phyloP scores from a whole-genome alignment of 2,797 vertebrate genomes.

The Sebastes taczanowskii region DNA sequence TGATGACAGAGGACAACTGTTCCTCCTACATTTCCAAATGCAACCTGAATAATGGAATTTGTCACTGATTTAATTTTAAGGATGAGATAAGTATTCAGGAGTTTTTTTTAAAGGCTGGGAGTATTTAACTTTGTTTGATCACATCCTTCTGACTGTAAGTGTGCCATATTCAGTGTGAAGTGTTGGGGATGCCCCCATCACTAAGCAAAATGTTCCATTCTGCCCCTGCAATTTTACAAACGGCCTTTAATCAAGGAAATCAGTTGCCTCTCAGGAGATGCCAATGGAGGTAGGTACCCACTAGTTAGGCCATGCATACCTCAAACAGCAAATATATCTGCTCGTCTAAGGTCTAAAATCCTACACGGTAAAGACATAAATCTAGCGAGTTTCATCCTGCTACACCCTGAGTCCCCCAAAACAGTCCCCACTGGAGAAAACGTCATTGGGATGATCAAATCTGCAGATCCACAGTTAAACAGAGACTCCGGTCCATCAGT shows the following conservation, averaged over 20 bases:
- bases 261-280: neutral
- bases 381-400: too few species aligned
- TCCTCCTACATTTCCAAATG: neutral
- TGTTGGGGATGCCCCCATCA: neutral
- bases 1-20: too few species aligned
- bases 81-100: neutral
- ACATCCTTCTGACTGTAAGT: neutral
- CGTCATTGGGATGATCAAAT: too few species aligned
- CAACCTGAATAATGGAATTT: neutral
- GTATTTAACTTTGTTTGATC: neutral
- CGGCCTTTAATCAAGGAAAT: neutral
- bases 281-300: too few species aligned
- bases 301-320: fast-evolving
- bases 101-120: neutral
- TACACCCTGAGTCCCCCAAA: too few species aligned
- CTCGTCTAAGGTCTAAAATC: too few species aligned
- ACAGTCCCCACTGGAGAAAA: too few species aligned
- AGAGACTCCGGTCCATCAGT: too few species aligned
- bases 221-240: neutral
- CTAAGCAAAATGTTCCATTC: neutral
- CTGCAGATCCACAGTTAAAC: too few species aligned
- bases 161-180: neutral
- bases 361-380: too few species aligned
- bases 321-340: too few species aligned
- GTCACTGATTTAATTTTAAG: neutral